phyloP scores from a whole-genome alignment of 23 tunicate genomes.

The Pegea sp. region DNA sequence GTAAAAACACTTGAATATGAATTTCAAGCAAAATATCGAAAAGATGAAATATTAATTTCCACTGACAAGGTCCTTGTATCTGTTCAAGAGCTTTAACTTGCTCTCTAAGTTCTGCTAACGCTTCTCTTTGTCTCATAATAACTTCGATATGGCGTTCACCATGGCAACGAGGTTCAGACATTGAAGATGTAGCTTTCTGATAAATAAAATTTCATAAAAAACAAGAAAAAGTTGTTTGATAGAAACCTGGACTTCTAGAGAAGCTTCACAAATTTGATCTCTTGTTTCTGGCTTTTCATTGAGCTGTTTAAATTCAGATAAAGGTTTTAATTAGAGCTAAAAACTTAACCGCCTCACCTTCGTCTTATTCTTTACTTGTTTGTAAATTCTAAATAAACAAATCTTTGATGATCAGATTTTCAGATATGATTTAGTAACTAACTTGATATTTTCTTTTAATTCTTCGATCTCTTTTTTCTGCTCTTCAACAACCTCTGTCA shows the following conservation, averaged over 20 bases:
- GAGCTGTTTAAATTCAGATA: no score
- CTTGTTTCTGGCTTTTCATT: not conserved
- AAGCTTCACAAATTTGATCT: not conserved
- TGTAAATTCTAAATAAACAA: not conserved
- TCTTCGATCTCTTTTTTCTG: conserved; percentile 33
- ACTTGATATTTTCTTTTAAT: conserved; percentile 14
- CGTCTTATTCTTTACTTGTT: no score
- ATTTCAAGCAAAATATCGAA: not conserved
- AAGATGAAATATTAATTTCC: not conserved
- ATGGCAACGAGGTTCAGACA: conserved; percentile 51
- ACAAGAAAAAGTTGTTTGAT: no score
- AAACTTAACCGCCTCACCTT: no score
- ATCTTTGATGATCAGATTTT: conserved; percentile 1
- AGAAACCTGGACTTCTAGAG: no score
- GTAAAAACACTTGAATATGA: not conserved
- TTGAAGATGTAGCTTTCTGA: no score
- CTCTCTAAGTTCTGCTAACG: conserved; percentile 67
- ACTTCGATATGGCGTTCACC: conserved; percentile 76
- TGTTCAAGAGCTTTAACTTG: conserved; percentile 68
- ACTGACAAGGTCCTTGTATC: conserved; percentile 41
- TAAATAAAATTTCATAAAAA: no score
- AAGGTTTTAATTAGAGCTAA: no score
- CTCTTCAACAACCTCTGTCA: conserved; percentile 33
- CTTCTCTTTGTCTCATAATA: conserved; percentile 71
- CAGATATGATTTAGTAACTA: not conserved